A percentile compares a stretch with the other conserved stretches of the same genome.
Conservation (phyloP, 2,797 vertebrate species). For the Chelmon rostratus region DNA sequence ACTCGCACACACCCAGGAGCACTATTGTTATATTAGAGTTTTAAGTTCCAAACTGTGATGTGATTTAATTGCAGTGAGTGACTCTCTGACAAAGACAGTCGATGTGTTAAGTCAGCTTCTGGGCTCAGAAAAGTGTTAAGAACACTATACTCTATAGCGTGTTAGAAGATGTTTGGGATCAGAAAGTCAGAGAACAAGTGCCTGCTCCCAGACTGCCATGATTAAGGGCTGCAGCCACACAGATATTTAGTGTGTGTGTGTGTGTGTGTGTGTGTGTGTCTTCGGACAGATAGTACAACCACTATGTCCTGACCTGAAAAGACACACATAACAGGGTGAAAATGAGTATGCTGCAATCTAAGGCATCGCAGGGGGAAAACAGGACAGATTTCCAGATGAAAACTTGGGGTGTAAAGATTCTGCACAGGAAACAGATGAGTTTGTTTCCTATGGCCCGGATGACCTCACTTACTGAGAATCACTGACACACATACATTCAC, state of each 20-base stretch:
- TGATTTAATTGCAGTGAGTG: neutral
- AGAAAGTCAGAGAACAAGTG: neutral
- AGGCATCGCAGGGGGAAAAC: neutral
- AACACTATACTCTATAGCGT: neutral
- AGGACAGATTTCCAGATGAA: conserved; percentile 1
- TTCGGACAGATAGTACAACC: neutral
- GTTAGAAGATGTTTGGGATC: neutral
- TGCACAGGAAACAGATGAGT: conserved; percentile 59
- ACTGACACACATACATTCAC: neutral
- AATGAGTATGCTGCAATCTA: neutral
- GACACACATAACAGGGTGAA: neutral
- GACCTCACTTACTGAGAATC: conserved; percentile 49
- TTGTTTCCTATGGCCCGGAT: conserved; percentile 41
- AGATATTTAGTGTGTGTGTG: neutral
- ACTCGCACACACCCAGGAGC: neutral
- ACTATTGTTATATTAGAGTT: neutral
- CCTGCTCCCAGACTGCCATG: neutral
- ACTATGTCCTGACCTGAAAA: conserved; percentile 14
- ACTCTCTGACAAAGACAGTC: neutral
- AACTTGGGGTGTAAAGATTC: neutral
- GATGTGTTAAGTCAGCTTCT: neutral
- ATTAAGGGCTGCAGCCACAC: conserved; percentile 17
- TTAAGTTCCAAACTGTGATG: neutral
- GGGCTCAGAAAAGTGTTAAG: conserved; percentile 2
- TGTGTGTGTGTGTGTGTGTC: neutral